Base-by-base conservation (phyloP, 1,140 invertebrate genomes). In the Mycetomoellerius zeteki region DNA sequence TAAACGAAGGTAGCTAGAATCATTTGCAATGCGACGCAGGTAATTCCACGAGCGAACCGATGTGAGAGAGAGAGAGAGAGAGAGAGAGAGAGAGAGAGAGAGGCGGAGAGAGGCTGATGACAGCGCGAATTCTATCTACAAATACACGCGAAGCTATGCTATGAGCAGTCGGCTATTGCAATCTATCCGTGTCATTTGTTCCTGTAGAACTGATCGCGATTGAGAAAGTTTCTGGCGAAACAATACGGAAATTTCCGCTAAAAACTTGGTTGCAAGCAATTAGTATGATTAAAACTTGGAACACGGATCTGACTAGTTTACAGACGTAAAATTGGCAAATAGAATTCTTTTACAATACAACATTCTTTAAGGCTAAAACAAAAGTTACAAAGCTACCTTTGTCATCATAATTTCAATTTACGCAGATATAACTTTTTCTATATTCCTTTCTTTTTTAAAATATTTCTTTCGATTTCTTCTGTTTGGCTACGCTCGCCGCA, bases 21-120 rank as follows among this genome's bases (percentile, higher is more conserved):
- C 78, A 81, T 81, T 81, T 81, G 78, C 78, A 81, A 81, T 81
- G 78, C 78, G 78, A 81, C 50, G 50, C 65, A 21, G 78, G 78
- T 81, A 81, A 81, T 81, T 71, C 50, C 65, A 71, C 33, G 64
- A 56, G 62, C 43, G 47, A 24, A 33, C 14, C 60, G 30, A 16
- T 7, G 43, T 21, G n/a, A 33, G 7, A 37, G 33, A 21, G 10
- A 43, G 33, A 21, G 64, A 21, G 64, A 43, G n/a, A 47, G n/a
- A 14, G 33, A 37, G 64, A 43, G 64, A 37, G 33, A 47, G 33
- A 27, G 58, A 60, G 58, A 27, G 24, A 14, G 24, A 37, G 33
- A 21, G n/a, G 16, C 12, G n/a, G 4, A n/a, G 37, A 8, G 24
- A 50, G 12, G 62, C 52, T 43, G 24, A 50, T 33, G 62, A 69